Conservation (phyloP, 2,113 vertebrate genomes). For the Hemicordylus capensis region DNA sequence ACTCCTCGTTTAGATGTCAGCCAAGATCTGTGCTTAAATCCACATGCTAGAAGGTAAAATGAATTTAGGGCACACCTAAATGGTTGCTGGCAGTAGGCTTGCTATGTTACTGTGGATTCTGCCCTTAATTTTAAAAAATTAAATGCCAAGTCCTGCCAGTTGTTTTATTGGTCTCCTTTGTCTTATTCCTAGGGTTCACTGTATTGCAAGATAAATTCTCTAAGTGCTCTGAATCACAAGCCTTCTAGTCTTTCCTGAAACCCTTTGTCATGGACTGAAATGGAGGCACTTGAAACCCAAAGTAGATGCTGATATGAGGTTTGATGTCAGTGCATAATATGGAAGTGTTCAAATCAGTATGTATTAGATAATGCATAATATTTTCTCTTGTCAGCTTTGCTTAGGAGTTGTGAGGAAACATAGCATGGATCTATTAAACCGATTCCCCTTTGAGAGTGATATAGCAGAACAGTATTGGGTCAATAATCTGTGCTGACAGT, state of each 20-base stretch:
- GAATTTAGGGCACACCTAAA: conserved; percentile 26
- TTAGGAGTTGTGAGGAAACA: conserved; percentile 41
- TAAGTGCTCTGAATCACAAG: conserved; percentile 21
- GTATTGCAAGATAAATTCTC: conserved; percentile 23
- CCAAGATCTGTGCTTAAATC: conserved; percentile 6
- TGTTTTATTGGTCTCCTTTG: conserved; percentile 17
- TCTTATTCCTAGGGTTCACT: conserved; percentile 17
- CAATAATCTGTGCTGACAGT: conserved; percentile 43
- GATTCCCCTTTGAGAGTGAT: conserved; percentile 19
- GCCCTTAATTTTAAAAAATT: conserved; percentile 39
- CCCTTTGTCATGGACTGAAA: neutral
- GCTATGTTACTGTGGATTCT: conserved; percentile 31
- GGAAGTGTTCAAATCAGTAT: neutral
- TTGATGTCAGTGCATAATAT: neutral
- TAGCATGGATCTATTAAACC: conserved; percentile 32
- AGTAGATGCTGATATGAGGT: neutral
- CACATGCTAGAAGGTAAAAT: neutral
- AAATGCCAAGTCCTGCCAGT: neutral
- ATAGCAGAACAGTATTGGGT: conserved; percentile 35
- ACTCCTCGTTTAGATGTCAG: no score
- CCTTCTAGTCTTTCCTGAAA: neutral
- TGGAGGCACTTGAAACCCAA: neutral
- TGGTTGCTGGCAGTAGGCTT: conserved; percentile 19
- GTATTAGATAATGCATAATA: conserved; percentile 1
- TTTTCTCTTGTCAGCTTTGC: conserved; percentile 44